phyloP scores from a whole-genome alignment of 2,113 vertebrate genomes.

The Sigmodon hispidus region DNA sequence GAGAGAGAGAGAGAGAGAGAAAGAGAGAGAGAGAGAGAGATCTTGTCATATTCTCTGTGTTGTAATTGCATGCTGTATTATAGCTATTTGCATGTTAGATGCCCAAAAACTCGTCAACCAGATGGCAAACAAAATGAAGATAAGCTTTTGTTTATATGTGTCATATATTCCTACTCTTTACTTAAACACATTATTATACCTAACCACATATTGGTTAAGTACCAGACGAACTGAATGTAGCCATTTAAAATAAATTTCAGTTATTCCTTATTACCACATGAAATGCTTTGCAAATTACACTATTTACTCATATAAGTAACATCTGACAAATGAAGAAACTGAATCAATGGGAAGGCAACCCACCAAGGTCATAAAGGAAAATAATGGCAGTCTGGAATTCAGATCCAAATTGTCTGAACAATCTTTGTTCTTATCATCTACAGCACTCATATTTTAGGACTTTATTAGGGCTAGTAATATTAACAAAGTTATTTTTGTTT shows the following conservation, averaged over 20 bases:
- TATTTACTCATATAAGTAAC: not conserved
- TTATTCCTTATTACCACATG: not conserved
- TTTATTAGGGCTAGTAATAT: not conserved
- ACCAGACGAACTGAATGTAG: not conserved
- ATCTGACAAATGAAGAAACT: slow-evolving; percentile 4
- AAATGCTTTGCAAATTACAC: slow-evolving; percentile 6
- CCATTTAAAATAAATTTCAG: not conserved
- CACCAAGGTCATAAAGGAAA: not conserved
- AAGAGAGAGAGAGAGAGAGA: not conserved
- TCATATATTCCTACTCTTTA: not conserved
- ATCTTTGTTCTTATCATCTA: not conserved
- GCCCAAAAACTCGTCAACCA: slow-evolving; percentile 17
- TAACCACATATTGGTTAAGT: not conserved
- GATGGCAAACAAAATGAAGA: not conserved
- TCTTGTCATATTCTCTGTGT: not conserved
- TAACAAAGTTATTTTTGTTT: slow-evolving; percentile 53
- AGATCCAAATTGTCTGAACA: slow-evolving; percentile 15
- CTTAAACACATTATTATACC: not conserved
- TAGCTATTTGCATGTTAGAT: not conserved
- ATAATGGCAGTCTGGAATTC: not conserved
- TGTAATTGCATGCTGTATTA: slow-evolving; percentile 8
- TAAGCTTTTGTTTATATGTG: slow-evolving; percentile 19
- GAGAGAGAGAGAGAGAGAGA: no score
- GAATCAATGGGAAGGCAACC: slow-evolving; percentile 47
- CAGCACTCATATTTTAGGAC: not conserved